Evolutionary conservation across 2,888 invertebrate genomes (phyloP).

Genomic region (Polydrusus pterygomalis): DNA sequence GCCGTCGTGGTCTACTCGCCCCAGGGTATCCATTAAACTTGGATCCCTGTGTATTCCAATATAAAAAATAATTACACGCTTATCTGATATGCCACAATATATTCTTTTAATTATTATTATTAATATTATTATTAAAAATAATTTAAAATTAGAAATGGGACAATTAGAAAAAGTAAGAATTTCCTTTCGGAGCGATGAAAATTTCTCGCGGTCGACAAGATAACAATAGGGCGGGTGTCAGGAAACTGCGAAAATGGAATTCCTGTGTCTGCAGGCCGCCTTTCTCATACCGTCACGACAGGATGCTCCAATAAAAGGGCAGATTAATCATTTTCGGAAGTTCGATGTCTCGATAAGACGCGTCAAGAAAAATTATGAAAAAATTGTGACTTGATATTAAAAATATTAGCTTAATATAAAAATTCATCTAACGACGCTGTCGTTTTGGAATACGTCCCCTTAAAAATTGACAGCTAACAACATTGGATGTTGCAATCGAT

Average conservation of each 20-base stretch:
- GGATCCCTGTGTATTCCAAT: too few relatives aligned
- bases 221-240: conserved; percentile 66
- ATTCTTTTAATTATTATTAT: too few relatives aligned
- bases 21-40: too few relatives aligned
- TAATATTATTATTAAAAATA: too few relatives aligned
- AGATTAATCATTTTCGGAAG: conserved; percentile 44
- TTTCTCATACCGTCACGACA: conserved; percentile 39
- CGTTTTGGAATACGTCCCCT: background rate
- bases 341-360: conserved; percentile 28
- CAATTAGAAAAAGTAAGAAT: background rate
- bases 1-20: too few relatives aligned
- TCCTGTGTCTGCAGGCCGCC: conserved; percentile 38
- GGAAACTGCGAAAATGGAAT: conserved; percentile 57
- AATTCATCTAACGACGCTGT: background rate
- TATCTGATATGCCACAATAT: too few relatives aligned
- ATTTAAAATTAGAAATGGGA: too few relatives aligned
- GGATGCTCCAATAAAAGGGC: conserved; percentile 40
- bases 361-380: conserved; percentile 31
- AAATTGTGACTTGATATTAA: conserved; percentile 18
- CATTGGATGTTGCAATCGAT: too few relatives aligned
- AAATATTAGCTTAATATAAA: conserved; percentile 8
- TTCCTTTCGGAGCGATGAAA: conserved; percentile 63
- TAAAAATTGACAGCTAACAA: too few relatives aligned
- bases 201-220: conserved; percentile 67
- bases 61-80: too few relatives aligned